Evolutionary conservation across 2,888 invertebrate genomes (phyloP).

Genomic region (Phania funesta): DNA sequence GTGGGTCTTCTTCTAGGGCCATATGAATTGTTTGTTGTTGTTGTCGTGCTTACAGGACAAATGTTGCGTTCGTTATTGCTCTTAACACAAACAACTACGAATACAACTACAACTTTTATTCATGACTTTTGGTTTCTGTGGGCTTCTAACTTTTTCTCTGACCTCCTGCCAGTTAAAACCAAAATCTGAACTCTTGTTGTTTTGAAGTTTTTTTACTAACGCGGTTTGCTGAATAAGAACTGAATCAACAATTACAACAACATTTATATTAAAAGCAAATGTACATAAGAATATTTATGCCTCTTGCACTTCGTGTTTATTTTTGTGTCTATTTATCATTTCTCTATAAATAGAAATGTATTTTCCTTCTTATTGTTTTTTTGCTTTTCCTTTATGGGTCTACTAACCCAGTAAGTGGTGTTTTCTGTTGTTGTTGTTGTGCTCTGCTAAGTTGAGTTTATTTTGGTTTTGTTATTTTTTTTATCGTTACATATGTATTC

Average conservation of each 20-base stretch:
- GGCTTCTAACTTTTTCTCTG: neutral
- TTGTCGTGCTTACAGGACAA: slow-evolving; percentile 40
- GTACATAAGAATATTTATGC: slow-evolving; percentile 6
- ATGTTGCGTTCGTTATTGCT: slow-evolving; percentile 23
- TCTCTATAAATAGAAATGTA: slow-evolving; percentile 11
- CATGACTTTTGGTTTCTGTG: slow-evolving; percentile 19
- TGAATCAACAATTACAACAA: slow-evolving; percentile 56
- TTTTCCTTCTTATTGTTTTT: neutral
- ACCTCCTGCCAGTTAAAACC: neutral
- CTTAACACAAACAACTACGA: neutral
- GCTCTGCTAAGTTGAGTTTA: slow-evolving; percentile 12
- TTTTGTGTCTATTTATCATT: slow-evolving; percentile 1
- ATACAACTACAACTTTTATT: neutral
- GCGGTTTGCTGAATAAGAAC: slow-evolving; percentile 10
- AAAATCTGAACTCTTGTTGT: neutral
- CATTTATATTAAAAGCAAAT: slow-evolving; percentile 41
- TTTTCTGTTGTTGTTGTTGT: neutral
- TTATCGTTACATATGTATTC: neutral
- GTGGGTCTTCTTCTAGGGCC: neutral
- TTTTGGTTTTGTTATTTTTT: neutral
- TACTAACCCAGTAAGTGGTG: slow-evolving; percentile 24
- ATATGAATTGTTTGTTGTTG: neutral
- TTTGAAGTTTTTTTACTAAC: slow-evolving; percentile 2
- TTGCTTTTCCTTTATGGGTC: slow-evolving; percentile 13
- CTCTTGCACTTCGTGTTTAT: neutral